Base-by-base conservation (phyloP, 2,113 vertebrate genomes). In the Beaufortia kweichowensis region DNA sequence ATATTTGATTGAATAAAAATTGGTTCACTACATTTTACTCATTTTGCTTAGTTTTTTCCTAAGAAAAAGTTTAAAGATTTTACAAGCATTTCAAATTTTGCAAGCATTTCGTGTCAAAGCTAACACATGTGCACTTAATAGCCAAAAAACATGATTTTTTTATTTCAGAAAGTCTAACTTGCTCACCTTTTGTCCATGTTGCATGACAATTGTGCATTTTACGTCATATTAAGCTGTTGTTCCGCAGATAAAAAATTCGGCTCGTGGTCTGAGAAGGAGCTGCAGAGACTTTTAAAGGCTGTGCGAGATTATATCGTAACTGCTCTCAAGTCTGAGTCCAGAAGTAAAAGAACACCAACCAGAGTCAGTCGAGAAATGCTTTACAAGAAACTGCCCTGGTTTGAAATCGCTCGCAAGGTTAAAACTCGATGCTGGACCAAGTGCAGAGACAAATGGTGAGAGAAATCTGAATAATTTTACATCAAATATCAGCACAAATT, bases 301-400 rank as follows among this genome's bases (percentile, higher is more conserved):
- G 5, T 91, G 4, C 76, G 46, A 64, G 43, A 67, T 26, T 29
- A 87, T 71, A 28, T 91, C 76, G 41, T 84, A 68, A 39, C 6
- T 0, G 28, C 64, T 76, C 70, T 33, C 6, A 66, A 72, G 31
- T 56, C 76, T 12, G 21, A 21, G 4, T 29, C 33, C 3, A 12
- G 2, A 14, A 19, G 29, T 10, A 21, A 0, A 1, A 6, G 7
- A 0, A 4, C 11, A 3, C 12, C 77, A 11, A 10, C 33, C 5
- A 78, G 24, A 55, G 56, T 87, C 17, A 26, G 35, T 43, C 81
- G 79, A 67, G 63, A 83, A 12, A 85, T 85, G 57, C 82, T 92
- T 3, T 89, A 78, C 33, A 79, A 68, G 26, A 82, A 81, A 2
- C 74, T 92, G 2, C 89, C 90, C 1, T 92, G 88, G 89, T 81